Conservation (phyloP, 2,888 invertebrate genomes). For the Rutpela maculata region DNA sequence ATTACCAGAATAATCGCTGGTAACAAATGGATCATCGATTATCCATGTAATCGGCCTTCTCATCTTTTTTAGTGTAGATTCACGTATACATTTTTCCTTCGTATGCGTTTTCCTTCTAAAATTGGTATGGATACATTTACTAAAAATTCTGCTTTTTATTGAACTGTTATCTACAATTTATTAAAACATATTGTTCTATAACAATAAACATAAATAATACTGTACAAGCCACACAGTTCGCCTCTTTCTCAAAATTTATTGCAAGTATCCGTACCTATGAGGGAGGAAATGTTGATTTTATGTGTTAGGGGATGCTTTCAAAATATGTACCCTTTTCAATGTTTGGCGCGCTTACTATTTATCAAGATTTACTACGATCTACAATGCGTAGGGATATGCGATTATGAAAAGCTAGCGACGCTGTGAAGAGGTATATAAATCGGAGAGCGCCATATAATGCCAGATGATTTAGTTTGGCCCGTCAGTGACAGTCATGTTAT, state of each 20-base stretch:
- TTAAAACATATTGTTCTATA: not conserved
- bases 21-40: too few relatives aligned
- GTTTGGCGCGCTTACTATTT: slow-evolving; percentile 39
- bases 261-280: slow-evolving; percentile 28
- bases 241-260: slow-evolving; percentile 29
- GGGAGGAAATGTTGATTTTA: slow-evolving; percentile 35
- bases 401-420: slow-evolving; percentile 39
- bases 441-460: slow-evolving; percentile 37
- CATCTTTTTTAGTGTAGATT: too few relatives aligned
- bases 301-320: slow-evolving; percentile 23
- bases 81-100: too few relatives aligned
- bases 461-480: slow-evolving; percentile 56
- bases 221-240: slow-evolving; percentile 26
- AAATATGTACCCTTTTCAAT: slow-evolving; percentile 39
- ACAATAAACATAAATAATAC: slow-evolving; percentile 35
- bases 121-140: too few relatives aligned
- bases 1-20: too few relatives aligned
- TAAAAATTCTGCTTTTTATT: not conserved
- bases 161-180: not conserved
- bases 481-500: slow-evolving; percentile 62
- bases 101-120: too few relatives aligned
- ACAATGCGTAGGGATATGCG: slow-evolving; percentile 34
- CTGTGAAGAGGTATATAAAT: slow-evolving; percentile 37
- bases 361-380: slow-evolving; percentile 39
- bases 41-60: too few relatives aligned